Evolutionary conservation across 2,113 vertebrate species (phyloP), one percentile per base, ranked within the genome.

Genomic region (Cryptomyrus ogoouensis): DNA sequence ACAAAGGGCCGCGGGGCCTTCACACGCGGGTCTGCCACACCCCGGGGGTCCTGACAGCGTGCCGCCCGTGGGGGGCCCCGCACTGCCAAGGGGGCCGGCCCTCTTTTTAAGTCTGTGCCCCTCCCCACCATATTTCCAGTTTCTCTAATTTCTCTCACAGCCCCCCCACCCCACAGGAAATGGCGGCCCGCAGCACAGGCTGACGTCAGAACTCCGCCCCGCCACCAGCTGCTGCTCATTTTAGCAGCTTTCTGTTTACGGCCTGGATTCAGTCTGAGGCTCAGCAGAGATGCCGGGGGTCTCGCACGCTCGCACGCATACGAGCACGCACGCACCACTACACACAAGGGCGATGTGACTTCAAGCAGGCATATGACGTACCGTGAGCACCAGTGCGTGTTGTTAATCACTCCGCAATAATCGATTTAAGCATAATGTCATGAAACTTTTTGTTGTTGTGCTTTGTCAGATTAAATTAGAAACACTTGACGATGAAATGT

Each of bases 181-280:
- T 92, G 94, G 94, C 95, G 95, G 94, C 94, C 91, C 91, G 90
- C 91, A 91, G 93, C 93, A 89, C 92, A 92, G 94, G 92, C 93
- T 94, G 92, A 95, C 94, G 95, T 95, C 95, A 96, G 91, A 90
- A 94, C 91, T 94, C 95, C 94, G 95, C 94, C 95, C 94, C 94
- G 1, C 96, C 93, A 96, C 97, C 97, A 98, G 97, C 97, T 98
- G 98, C 97, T 97, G 95, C 95, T 95, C 58, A 88, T 94, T 93
- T 93, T 94, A 92, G 94, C 93, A 94, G 91, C 92, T 93, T 91
- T 94, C 89, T 93, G 94, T 95, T 95, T 93, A 93, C 93, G 89
- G 92, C 90, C 92, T 91, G 93, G 91, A 89, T 89, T 90, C 74
- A 91, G 90, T 92, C 31, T 89, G 92, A 91, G 90, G 91, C 88